Percentiles rank a stretch among this genome's conserved stretches.
These are phyloP conservation scores for Gari tellinella DNA, from an alignment of 2,888 invertebrate genomes.

Conservation along the genomic window DNA sequence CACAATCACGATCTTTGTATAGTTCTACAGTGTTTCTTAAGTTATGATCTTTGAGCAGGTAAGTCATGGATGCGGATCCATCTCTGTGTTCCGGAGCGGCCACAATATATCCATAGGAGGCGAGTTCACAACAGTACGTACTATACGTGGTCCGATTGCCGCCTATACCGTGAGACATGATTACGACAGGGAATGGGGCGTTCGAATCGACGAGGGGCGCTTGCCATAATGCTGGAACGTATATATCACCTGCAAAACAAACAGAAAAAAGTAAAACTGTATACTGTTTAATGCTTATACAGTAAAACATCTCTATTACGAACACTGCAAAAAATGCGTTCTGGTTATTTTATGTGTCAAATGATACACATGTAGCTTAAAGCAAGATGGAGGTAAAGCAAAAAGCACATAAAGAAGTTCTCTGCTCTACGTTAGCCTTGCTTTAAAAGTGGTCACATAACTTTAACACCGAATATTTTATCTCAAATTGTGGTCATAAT, in stretches of 20 bases:
- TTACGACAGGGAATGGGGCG: slow-evolving; percentile 86
- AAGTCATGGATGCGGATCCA: slow-evolving; percentile 82
- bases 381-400: too few relatives aligned
- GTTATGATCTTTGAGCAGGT: slow-evolving; percentile 66
- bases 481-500: too few relatives aligned
- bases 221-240: slow-evolving; percentile 86
- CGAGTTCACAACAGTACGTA: slow-evolving; percentile 87
- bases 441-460: too few relatives aligned
- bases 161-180: slow-evolving; percentile 89
- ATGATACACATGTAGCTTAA: too few relatives aligned
- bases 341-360: too few relatives aligned
- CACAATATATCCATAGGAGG: slow-evolving; percentile 88
- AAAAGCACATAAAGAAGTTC: too few relatives aligned
- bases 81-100: slow-evolving; percentile 89
- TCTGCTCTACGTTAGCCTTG: too few relatives aligned
- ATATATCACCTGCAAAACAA: slow-evolving; percentile 85
- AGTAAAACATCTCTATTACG: too few relatives aligned
- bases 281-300: too few relatives aligned
- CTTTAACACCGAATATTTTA: too few relatives aligned
- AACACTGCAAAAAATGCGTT: too few relatives aligned
- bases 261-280: too few relatives aligned
- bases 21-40: slow-evolving; percentile 37
- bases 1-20: slow-evolving; percentile 41
- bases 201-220: slow-evolving; percentile 80
- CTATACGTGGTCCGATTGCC: slow-evolving; percentile 88